Evolutionary conservation across 2,888 invertebrate genomes (phyloP).

Genomic region (Sialis fuliginosa): DNA sequence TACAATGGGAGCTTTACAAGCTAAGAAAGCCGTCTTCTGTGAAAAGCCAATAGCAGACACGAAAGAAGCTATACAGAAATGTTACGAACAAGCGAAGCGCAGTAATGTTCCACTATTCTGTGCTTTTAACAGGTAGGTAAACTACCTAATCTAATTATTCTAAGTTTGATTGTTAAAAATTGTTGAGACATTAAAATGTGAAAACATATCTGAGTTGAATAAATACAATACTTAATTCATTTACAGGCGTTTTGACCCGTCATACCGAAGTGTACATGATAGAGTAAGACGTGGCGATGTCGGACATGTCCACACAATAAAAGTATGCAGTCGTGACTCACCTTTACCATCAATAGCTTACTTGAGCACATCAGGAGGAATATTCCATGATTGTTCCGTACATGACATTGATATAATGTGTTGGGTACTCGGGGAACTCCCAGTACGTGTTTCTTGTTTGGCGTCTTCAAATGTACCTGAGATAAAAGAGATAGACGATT

Average conservation of each 20-base stretch:
- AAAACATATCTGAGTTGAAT: neutral
- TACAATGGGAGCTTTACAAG: conserved; percentile 30
- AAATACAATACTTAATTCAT: neutral
- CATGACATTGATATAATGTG: conserved; percentile 50
- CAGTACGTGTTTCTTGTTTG: conserved; percentile 33
- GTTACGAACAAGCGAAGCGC: conserved; percentile 37
- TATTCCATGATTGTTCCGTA: conserved; percentile 50
- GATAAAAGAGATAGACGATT: conserved; percentile 38
- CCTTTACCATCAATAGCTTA: conserved; percentile 44
- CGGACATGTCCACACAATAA: conserved; percentile 43
- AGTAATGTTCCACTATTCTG: conserved; percentile 36
- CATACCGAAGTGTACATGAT: conserved; percentile 30
- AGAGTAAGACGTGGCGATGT: conserved; percentile 36
- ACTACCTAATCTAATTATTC: too few species aligned
- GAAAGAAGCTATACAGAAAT: conserved; percentile 30
- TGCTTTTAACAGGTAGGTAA: conserved; percentile 37
- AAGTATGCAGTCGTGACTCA: conserved; percentile 43
- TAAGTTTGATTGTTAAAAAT: too few species aligned
- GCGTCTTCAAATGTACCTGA: conserved; percentile 38
- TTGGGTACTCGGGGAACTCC: conserved; percentile 44
- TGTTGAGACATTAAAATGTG: too few species aligned
- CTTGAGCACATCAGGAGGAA: conserved; percentile 39
- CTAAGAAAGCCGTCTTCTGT: conserved; percentile 45
- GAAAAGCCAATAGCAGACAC: conserved; percentile 49
- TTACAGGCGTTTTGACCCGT: conserved; percentile 41